Evolutionary conservation across 2,113 vertebrate genomes (phyloP).

Genomic region (Bos taurus): DNA sequence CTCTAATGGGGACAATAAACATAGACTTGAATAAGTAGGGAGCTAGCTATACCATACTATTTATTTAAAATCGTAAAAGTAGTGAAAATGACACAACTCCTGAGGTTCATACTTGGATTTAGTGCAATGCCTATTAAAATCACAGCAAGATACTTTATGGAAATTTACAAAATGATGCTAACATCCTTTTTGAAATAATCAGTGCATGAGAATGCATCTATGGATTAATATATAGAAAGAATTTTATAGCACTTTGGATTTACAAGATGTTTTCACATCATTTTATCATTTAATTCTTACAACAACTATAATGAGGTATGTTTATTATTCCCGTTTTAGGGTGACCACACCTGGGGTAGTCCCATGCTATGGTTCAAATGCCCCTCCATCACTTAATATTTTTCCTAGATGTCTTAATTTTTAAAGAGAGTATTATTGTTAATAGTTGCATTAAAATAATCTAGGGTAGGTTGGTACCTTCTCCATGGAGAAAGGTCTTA

Average conservation of each 20-base stretch:
- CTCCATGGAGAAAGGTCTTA: not conserved
- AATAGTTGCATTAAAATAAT: not conserved
- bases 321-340: not conserved
- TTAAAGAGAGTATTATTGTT: not conserved
- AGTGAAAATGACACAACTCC: not conserved
- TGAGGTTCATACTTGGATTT: slow-evolving; percentile 37
- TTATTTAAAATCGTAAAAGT: slow-evolving; percentile 59
- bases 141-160: slow-evolving; percentile 52
- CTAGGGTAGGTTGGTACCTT: not conserved
- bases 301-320: not conserved
- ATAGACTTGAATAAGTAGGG: not conserved
- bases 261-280: not conserved
- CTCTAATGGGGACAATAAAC: slow-evolving; percentile 50
- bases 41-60: slow-evolving; percentile 16
- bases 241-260: not conserved
- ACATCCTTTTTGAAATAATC: slow-evolving; percentile 32
- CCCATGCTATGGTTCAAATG: not conserved
- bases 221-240: not conserved
- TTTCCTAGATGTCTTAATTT: not conserved
- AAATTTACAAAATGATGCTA: slow-evolving; percentile 38
- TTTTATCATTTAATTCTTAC: not conserved
- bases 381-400: not conserved
- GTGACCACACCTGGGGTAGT: not conserved
- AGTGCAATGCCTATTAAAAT: slow-evolving; percentile 51
- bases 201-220: not conserved